Conservation (phyloP, 2,888 invertebrate genomes). For the Crossocerus cetratus region DNA sequence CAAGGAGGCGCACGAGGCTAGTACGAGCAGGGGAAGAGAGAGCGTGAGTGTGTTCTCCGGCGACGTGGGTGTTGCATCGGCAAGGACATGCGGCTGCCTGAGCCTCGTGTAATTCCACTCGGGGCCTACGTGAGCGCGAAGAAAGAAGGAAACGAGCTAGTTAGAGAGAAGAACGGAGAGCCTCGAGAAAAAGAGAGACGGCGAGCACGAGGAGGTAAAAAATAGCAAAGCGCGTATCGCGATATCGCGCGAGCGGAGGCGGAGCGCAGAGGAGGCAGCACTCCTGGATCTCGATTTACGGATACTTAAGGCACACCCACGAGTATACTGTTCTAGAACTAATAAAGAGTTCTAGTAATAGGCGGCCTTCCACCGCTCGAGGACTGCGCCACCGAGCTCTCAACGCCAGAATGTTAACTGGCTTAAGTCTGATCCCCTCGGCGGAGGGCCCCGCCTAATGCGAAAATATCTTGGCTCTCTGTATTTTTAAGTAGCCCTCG, state of each 20-base stretch:
- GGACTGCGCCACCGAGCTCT: background rate
- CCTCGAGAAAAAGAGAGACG: background rate
- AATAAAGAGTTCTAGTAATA: constrained; percentile 22
- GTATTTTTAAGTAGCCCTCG: constrained; percentile 12
- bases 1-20: background rate
- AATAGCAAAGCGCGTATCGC: constrained; percentile 28
- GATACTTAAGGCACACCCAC: constrained; percentile 50
- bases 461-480: background rate
- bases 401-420: no score
- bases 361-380: constrained; percentile 21
- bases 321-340: constrained; percentile 38
- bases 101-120: constrained; percentile 43
- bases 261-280: constrained; percentile 42
- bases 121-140: background rate
- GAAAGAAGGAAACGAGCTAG: no score
- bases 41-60: constrained; percentile 35
- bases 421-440: no score
- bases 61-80: constrained; percentile 51
- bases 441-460: no score
- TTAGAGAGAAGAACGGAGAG: background rate
- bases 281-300: constrained; percentile 53
- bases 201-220: constrained; percentile 5
- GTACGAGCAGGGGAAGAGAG: background rate
- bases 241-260: constrained; percentile 45
- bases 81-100: constrained; percentile 47